Evolutionary conservation across 64 coral and sea anemone species (phyloP).

Genomic region (Stylophora pistillata): DNA sequence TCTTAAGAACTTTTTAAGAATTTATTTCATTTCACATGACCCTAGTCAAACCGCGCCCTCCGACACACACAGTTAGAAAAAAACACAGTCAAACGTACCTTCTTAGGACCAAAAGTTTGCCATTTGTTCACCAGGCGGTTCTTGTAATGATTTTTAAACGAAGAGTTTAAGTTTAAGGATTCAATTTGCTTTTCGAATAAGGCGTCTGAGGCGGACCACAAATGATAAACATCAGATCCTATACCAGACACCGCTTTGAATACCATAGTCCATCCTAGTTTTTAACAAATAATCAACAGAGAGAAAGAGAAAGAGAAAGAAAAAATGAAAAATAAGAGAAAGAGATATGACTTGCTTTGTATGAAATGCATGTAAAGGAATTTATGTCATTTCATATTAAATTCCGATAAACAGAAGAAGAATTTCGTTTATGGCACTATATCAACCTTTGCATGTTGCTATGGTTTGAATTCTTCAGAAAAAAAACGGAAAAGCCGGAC

Average conservation of each 20-base stretch:
- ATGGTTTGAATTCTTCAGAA: no score
- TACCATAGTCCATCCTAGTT: constrained; percentile 47
- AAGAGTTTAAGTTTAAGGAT: not conserved
- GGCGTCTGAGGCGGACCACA: not conserved
- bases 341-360: no score
- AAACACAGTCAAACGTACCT: not conserved
- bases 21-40: not conserved
- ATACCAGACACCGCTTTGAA: constrained; percentile 29
- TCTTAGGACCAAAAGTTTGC: not conserved
- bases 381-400: no score
- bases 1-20: not conserved
- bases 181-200: not conserved
- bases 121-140: not conserved
- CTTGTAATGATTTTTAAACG: not conserved
- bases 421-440: no score
- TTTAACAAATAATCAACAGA: no score
- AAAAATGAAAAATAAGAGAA: not conserved
- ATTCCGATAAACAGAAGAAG: no score
- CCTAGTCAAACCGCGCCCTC: not conserved
- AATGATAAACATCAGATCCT: not conserved
- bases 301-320: no score
- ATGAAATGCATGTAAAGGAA: no score
- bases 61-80: not conserved
- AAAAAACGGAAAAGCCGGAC: no score
- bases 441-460: no score